phyloP scores from a whole-genome alignment of 2,888 invertebrate species.

The Agonopterix subpropinquella region DNA sequence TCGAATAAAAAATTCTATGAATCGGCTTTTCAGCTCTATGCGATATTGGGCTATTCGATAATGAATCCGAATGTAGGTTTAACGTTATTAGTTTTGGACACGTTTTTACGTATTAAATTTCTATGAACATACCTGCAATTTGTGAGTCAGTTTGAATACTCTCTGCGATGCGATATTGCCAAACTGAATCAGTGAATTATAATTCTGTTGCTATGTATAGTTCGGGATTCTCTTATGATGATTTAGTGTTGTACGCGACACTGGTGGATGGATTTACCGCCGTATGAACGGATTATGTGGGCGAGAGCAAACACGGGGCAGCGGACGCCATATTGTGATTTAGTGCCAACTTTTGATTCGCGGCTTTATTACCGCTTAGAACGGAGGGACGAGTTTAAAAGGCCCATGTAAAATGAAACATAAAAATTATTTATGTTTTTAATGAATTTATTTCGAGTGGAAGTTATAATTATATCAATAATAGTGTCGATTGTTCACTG shows the following conservation, averaged over 20 bases:
- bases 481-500: too few species aligned
- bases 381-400: constrained; percentile 35
- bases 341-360: constrained; percentile 70
- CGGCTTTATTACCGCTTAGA: constrained; percentile 61
- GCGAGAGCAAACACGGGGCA: constrained; percentile 74
- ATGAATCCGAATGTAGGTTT: constrained; percentile 53
- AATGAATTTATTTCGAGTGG: not conserved
- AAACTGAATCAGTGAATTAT: constrained; percentile 26
- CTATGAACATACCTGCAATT: constrained; percentile 13
- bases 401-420: constrained; percentile 19
- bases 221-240: constrained; percentile 73
- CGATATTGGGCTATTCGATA: constrained; percentile 52
- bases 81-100: constrained; percentile 33
- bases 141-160: not conserved
- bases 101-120: constrained; percentile 20
- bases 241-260: constrained; percentile 68
- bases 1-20: constrained; percentile 60
- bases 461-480: not conserved
- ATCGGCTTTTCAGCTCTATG: constrained; percentile 51
- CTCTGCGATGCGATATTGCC: constrained; percentile 33
- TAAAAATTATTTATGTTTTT: constrained; percentile 1
- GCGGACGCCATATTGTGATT: constrained; percentile 71
- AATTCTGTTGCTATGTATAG: constrained; percentile 30
- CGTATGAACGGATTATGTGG: constrained; percentile 75
- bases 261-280: constrained; percentile 71